These are phyloP conservation scores for Lepidothrix coronata DNA, from an alignment of 2,113 vertebrate species.

Conservation along the genomic window DNA sequence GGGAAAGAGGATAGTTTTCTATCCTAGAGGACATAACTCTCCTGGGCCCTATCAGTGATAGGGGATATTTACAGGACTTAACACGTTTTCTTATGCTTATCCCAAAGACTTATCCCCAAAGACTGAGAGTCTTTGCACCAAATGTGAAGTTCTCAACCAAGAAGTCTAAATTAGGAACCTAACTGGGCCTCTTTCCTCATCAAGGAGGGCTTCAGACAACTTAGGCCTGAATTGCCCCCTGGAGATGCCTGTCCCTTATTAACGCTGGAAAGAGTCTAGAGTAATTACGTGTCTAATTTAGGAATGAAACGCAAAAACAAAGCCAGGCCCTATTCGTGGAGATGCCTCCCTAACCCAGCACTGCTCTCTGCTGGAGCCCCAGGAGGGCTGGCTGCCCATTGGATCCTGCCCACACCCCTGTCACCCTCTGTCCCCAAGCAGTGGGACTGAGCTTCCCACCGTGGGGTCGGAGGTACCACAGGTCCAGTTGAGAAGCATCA, in stretches of 20 bases:
- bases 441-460: not conserved
- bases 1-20: not conserved
- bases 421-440: fast-evolving
- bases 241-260: not conserved
- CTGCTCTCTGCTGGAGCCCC: no score
- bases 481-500: not conserved
- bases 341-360: not conserved
- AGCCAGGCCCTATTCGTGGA: not conserved
- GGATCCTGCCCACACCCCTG: not conserved
- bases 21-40: not conserved
- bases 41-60: not conserved
- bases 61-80: not conserved
- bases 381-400: not conserved
- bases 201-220: not conserved
- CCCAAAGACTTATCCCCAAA: not conserved
- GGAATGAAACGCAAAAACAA: not conserved
- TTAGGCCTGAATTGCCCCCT: not conserved
- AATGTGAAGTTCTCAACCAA: not conserved
- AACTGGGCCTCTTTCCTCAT: not conserved
- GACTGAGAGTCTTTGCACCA: not conserved
- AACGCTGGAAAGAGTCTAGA: not conserved
- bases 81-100: not conserved
- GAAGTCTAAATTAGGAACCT: not conserved
- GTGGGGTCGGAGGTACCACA: fast-evolving
- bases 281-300: not conserved